These are phyloP conservation scores for Oxycera nigricornis DNA, from an alignment of 2,888 invertebrate genomes.

Conservation along the genomic window DNA sequence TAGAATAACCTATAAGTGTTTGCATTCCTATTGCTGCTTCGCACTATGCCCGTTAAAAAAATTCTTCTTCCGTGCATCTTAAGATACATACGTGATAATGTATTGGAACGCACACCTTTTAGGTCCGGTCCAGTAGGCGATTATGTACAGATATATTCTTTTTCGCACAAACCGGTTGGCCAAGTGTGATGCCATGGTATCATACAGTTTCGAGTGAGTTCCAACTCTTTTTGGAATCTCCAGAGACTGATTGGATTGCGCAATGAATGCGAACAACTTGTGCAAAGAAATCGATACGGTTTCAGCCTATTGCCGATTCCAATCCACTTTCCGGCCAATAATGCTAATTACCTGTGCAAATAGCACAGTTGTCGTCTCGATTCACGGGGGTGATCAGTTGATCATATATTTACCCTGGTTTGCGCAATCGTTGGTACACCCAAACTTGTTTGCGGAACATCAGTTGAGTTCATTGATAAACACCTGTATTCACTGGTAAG, in stretches of 20 bases:
- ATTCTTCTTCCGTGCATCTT: no score
- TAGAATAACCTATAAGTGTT: no score
- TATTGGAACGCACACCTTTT: conserved; percentile 22
- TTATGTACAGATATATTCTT: background rate
- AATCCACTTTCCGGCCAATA: conserved; percentile 18
- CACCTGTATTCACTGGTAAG: background rate
- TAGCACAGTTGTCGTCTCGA: background rate
- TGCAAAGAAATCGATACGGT: background rate
- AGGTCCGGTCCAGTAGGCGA: conserved; percentile 15
- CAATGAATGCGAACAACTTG: background rate
- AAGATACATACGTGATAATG: background rate
- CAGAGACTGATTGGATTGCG: conserved; percentile 5
- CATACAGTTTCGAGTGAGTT: background rate
- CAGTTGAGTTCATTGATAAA: background rate
- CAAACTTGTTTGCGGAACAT: background rate
- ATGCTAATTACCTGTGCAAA: conserved; percentile 23
- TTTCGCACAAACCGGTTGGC: conserved; percentile 31
- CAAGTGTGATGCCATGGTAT: conserved; percentile 25
- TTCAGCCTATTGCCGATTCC: background rate
- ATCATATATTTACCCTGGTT: background rate
- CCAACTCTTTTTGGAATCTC: conserved; percentile 23
- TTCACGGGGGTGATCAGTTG: background rate
- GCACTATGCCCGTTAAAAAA: no score
- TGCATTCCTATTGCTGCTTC: no score
- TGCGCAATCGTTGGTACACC: background rate